Base-by-base conservation (phyloP, 2,888 invertebrate species). In the Archaeoteleia sp. region DNA sequence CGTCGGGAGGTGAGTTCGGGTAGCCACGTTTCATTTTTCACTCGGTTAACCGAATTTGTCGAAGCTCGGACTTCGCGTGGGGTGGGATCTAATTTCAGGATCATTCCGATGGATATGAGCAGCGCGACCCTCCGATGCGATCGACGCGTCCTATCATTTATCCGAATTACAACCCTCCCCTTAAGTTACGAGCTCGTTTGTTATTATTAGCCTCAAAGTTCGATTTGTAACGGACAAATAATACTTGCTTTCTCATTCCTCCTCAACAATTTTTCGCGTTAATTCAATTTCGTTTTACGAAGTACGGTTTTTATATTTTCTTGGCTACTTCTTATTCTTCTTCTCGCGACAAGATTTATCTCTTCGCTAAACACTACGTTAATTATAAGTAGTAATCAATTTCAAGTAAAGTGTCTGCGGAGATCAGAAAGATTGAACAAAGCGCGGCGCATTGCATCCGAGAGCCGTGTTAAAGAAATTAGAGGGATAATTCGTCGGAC, bases 391-490 rank as follows among this genome's bases (percentile, higher is more conserved):
- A 40, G 39, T 61, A 48, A 62, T 65, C 49, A 65, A 55, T 65
- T 55, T 65, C 49, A 55, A 53, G 58, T 51, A 55, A 61, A 69
- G 61, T 53, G 57, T 65, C 60, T 65, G 51, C 34, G 37, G 53
- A 65, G 65, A 54, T 69, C 32, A 49, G 40, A 65, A 69, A 69
- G 55, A 60, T 60, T 69, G 57, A 46, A 63, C 60, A 65, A 69
- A 69, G 69, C 57, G 32, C 55, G 62, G 48, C 43, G 55, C 62
- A 66, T 58, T 53, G 69, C 58, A 62, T 61, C 51, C 61, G 53
- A 62, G 67, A 69, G 67, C 69, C 51, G 67, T 63, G 71, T 67
- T 69, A 97, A 97, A 17, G 88, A 93, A 75, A 89, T 84, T 84
- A 84, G 82, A 84, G 84, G 79, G 83, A 84, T 85, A 85, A 85